Evolutionary conservation across 2,797 vertebrate genomes (phyloP).

Genomic region (Falco peregrinus): DNA sequence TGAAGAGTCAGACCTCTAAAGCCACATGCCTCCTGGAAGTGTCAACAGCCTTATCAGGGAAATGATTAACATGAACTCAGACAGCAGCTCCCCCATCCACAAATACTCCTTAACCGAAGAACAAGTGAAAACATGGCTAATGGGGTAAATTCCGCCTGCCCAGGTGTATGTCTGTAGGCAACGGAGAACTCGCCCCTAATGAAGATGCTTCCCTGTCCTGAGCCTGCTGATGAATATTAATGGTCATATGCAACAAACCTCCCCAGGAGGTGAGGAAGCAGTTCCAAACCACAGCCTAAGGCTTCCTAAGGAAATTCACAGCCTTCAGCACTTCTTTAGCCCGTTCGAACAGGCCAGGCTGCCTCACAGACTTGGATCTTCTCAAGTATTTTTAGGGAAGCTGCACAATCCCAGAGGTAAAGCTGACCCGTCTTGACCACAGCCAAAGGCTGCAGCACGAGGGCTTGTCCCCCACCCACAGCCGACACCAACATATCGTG

Average conservation of each 20-base stretch:
- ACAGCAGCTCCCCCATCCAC: background rate
- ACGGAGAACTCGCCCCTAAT: background rate
- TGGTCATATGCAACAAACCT: background rate
- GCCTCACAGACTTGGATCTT: too few species aligned
- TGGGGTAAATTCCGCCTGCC: background rate
- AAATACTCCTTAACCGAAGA: background rate
- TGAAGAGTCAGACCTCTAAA: background rate
- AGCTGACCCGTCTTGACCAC: too few species aligned
- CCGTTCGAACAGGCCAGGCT: background rate
- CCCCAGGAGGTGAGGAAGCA: background rate
- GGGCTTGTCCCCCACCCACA: background rate
- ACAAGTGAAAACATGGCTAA: background rate
- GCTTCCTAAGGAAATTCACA: background rate
- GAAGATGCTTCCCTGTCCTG: background rate
- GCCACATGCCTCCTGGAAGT: background rate
- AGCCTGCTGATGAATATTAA: background rate
- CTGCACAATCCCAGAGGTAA: background rate
- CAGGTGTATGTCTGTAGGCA: accelerated
- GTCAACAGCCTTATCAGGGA: background rate
- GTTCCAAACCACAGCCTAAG: background rate
- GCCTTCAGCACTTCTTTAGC: background rate
- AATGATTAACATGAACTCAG: background rate
- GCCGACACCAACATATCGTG: background rate
- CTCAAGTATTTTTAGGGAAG: background rate
- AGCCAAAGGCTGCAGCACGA: background rate